phyloP scores from a whole-genome alignment of 2,113 vertebrate genomes.

The Cromileptes altivelis region DNA sequence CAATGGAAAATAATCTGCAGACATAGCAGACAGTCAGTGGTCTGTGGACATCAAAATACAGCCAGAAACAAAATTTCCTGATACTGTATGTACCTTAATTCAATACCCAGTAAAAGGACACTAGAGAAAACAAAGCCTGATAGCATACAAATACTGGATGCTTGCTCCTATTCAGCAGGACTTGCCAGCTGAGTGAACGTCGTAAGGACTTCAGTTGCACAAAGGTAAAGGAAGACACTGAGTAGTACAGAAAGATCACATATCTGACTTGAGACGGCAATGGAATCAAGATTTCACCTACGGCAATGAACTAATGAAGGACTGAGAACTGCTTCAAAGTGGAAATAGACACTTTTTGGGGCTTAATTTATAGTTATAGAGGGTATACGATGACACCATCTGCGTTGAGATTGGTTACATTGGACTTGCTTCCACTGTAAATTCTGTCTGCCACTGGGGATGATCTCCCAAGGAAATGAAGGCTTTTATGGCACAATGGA shows the following conservation, averaged over 20 bases:
- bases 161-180: background rate
- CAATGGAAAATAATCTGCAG: background rate
- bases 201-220: background rate
- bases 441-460: no score
- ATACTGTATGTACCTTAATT: background rate
- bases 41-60: background rate
- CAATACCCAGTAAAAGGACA: background rate
- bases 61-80: background rate
- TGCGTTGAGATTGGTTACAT: no score
- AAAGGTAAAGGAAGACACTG: background rate
- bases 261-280: background rate
- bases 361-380: no score
- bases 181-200: background rate
- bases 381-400: no score
- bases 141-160: background rate
- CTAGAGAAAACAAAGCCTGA: background rate
- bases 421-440: no score
- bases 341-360: no score
- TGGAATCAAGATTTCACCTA: background rate
- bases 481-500: no score
- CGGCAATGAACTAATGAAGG: background rate
- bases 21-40: background rate
- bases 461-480: no score
- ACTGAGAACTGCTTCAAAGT: background rate
- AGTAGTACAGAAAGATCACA: background rate